Evolutionary conservation across 2,888 invertebrate genomes (phyloP).

Genomic region (Spisula subtruncata): DNA sequence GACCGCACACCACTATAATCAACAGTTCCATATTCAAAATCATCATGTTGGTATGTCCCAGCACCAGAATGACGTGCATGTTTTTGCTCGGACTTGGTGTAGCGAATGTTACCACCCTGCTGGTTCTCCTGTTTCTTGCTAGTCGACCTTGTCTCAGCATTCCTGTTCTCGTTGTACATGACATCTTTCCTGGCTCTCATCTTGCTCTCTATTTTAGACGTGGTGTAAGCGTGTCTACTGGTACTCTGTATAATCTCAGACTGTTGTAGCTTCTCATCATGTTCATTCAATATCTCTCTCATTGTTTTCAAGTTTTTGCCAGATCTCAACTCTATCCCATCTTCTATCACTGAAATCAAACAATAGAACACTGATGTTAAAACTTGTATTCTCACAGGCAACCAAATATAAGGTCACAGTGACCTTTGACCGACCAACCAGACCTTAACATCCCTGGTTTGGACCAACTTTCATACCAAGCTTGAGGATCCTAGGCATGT

Average conservation of each 20-base stretch:
- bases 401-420: no score
- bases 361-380: background rate
- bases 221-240: conserved; percentile 37
- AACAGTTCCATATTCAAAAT: background rate
- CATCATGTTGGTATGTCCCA: conserved; percentile 17
- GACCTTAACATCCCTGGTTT: no score
- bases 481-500: no score
- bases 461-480: no score
- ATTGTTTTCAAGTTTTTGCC: conserved; percentile 73
- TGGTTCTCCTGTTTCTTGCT: conserved; percentile 45
- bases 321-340: conserved; percentile 78
- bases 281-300: conserved; percentile 64
- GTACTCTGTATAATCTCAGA: conserved; percentile 38
- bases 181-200: conserved; percentile 40
- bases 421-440: no score
- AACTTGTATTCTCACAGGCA: background rate
- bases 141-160: conserved; percentile 45
- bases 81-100: conserved; percentile 57
- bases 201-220: conserved; percentile 49
- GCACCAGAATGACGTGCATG: conserved; percentile 25
- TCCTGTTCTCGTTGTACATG: conserved; percentile 24
- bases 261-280: conserved; percentile 52
- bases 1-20: conserved; percentile 48
- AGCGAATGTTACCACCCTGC: conserved; percentile 47
- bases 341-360: conserved; percentile 72